Evolutionary conservation across 1,140 invertebrate species (phyloP).

Genomic region (Leptinotarsa defecta): DNA sequence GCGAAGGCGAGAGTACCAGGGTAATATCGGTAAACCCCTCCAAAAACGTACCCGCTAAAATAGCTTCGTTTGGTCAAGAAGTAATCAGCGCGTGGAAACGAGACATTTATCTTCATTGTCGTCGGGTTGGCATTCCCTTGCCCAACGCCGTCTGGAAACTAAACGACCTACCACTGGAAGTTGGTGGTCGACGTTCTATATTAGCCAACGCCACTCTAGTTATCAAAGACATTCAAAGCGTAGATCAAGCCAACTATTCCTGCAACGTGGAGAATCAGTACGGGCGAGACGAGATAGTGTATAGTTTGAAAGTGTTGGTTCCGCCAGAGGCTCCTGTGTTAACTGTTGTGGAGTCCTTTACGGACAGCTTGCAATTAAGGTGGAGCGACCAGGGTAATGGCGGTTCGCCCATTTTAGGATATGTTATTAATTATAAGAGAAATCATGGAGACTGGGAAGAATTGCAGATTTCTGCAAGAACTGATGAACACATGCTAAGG

Average conservation of each 20-base stretch:
- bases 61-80: conserved; percentile 78
- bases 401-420: conserved; percentile 75
- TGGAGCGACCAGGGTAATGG: conserved; percentile 68
- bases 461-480: conserved; percentile 77
- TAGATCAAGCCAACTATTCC: conserved; percentile 88
- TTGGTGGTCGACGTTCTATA: conserved; percentile 69
- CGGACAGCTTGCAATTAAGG: conserved; percentile 70
- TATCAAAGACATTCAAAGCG: conserved; percentile 75
- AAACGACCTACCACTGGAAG: conserved; percentile 71
- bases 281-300: conserved; percentile 83
- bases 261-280: conserved; percentile 83
- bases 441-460: conserved; percentile 89
- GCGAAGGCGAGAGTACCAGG: conserved; percentile 78
- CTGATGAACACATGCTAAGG: conserved; percentile 74
- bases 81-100: conserved; percentile 84
- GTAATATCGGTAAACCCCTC: conserved; percentile 77
- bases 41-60: conserved; percentile 78
- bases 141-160: conserved; percentile 77
- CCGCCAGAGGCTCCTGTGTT: conserved; percentile 71
- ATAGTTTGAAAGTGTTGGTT: conserved; percentile 69
- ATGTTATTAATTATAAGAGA: conserved; percentile 86
- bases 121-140: conserved; percentile 77
- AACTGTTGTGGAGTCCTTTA: conserved; percentile 71
- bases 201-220: conserved; percentile 69
- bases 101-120: conserved; percentile 77